Conservation (phyloP, 2,113 vertebrate genomes). For the Gambusia holbrooki region DNA sequence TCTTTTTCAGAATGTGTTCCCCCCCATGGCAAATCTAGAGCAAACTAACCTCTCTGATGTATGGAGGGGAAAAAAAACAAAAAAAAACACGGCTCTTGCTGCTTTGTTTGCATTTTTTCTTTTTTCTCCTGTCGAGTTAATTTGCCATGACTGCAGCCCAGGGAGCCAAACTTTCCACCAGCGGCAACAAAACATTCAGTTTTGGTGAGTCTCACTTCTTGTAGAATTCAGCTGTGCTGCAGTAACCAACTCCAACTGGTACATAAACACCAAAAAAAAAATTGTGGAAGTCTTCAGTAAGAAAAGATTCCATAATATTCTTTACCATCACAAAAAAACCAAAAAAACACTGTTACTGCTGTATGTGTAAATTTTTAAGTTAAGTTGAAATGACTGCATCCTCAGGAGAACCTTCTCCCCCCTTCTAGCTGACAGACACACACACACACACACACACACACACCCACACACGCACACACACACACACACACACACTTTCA, state of each 20-base stretch:
- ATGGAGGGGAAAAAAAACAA: too few relatives aligned
- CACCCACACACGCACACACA: too few relatives aligned
- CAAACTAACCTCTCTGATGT: neutral
- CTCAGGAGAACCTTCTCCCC: neutral
- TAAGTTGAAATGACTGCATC: neutral
- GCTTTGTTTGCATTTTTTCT: too few relatives aligned
- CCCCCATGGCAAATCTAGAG: neutral
- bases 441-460: neutral
- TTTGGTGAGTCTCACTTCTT: neutral
- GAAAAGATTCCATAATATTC: neutral
- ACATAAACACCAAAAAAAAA: neutral
- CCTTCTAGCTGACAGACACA: too few relatives aligned
- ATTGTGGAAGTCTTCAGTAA: neutral
- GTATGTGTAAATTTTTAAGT: neutral
- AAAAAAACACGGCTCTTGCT: neutral
- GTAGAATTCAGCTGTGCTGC: neutral
- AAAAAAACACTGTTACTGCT: neutral
- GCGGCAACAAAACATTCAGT: neutral
- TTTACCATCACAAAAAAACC: neutral
- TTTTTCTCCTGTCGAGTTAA: neutral
- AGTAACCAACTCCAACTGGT: neutral
- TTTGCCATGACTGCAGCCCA: neutral
- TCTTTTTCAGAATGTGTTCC: neutral
- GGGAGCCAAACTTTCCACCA: too few relatives aligned
- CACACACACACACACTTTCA: neutral